Evolutionary conservation across 2,888 invertebrate species (phyloP).

Genomic region (Caenorhabditis doughertyi): DNA sequence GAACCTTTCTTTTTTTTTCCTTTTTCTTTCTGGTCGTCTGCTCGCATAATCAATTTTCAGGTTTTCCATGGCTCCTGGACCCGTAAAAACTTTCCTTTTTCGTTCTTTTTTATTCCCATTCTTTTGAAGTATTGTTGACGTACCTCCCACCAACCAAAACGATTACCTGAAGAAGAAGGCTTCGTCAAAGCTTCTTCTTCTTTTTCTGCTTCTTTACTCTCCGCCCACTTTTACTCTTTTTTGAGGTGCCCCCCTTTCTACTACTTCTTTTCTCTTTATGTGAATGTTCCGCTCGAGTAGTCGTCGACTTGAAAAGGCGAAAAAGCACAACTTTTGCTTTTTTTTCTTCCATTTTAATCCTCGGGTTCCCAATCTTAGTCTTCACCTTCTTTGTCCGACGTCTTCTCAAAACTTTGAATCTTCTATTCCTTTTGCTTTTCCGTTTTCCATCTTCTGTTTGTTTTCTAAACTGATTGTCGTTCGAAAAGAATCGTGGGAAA

Average conservation of each 20-base stretch:
- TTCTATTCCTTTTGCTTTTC: not conserved
- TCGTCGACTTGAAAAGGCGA: constrained; percentile 36
- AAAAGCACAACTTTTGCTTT: constrained; percentile 15
- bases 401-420: constrained; percentile 6
- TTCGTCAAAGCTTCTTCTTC: no score
- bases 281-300: constrained; percentile 52
- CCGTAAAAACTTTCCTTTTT: constrained; percentile 8
- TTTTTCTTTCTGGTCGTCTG: constrained; percentile 25
- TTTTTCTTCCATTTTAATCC: constrained; percentile 32
- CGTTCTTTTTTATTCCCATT: not conserved
- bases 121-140: constrained; percentile 43
- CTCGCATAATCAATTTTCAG: constrained; percentile 44
- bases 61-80: no score
- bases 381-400: constrained; percentile 2
- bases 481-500: constrained; percentile 53
- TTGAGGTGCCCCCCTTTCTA: not conserved
- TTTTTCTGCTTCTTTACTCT: constrained; percentile 7
- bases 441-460: not conserved
- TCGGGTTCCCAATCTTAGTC: constrained; percentile 19
- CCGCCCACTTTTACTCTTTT: constrained; percentile 25
- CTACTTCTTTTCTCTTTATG: constrained; percentile 11
- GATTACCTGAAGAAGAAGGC: constrained; percentile 41
- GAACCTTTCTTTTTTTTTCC: not conserved
- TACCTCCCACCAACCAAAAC: constrained; percentile 46
- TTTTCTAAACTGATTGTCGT: constrained; percentile 48